A percentile compares a stretch with the other conserved stretches of the same genome.
Conservation (phyloP, 2,113 vertebrate species). For the Arvicanthis niloticus region DNA sequence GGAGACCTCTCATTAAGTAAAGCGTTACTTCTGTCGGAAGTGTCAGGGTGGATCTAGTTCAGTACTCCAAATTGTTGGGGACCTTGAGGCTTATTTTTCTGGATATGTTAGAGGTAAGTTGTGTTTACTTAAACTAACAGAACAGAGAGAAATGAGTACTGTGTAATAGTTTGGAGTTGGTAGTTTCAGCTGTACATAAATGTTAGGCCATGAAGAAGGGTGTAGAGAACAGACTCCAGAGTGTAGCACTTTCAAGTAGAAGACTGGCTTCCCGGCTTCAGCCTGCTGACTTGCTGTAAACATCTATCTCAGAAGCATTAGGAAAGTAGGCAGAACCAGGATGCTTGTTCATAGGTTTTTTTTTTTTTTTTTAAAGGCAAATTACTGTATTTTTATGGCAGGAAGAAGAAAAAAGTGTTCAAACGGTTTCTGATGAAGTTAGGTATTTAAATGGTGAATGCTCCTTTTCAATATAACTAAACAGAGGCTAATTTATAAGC, state of each 20-base stretch:
- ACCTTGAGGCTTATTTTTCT: conserved; percentile 84
- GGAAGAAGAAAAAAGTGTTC: conserved; percentile 72
- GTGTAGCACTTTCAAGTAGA: conserved; percentile 82
- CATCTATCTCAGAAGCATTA: conserved; percentile 79
- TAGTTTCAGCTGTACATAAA: conserved; percentile 91
- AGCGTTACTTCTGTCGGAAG: conserved; percentile 87
- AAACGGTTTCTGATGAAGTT: conserved; percentile 79
- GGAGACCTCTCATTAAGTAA: conserved; percentile 81
- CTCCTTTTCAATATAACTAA: conserved; percentile 68
- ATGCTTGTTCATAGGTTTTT: conserved; percentile 60
- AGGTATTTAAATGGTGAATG: conserved; percentile 78
- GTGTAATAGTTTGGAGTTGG: conserved; percentile 85
- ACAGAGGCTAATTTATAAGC: conserved; percentile 83
- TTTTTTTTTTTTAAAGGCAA: conserved; percentile 39
- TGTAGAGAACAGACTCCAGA: conserved; percentile 85
- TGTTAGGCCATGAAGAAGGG: conserved; percentile 81
- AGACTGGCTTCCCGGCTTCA: conserved; percentile 77
- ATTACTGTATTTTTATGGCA: conserved; percentile 84
- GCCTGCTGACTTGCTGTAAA: conserved; percentile 84
- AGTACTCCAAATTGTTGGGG: conserved; percentile 85
- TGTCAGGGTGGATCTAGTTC: conserved; percentile 84
- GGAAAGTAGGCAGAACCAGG: conserved; percentile 73
- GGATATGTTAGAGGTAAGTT: conserved; percentile 86
- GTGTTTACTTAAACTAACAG: conserved; percentile 87
- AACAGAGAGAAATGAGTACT: conserved; percentile 86